Conservation (phyloP, 2,888 invertebrate species). For the Actias luna region DNA sequence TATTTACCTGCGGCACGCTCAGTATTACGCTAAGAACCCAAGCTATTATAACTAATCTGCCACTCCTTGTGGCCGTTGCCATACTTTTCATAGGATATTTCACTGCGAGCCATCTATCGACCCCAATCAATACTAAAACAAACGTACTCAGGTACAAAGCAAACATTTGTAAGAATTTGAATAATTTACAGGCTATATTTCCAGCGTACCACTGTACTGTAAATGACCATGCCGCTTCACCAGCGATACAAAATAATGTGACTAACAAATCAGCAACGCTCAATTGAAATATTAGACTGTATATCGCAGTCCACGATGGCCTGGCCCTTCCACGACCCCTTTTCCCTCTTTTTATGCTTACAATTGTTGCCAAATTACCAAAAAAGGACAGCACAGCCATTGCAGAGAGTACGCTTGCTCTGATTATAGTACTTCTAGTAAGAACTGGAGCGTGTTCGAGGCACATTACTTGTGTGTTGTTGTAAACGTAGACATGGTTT, state of each 20-base stretch:
- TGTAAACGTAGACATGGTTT: conserved; percentile 48
- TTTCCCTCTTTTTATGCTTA: conserved; percentile 86
- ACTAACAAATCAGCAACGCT: conserved; percentile 91
- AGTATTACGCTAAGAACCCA: conserved; percentile 88
- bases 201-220: conserved; percentile 92
- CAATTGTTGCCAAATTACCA: conserved; percentile 89
- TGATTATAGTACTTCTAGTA: conserved; percentile 83
- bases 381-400: conserved; percentile 88
- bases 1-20: conserved; percentile 90
- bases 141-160: conserved; percentile 92
- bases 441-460: conserved; percentile 86
- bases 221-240: conserved; percentile 91
- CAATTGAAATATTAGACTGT: conserved; percentile 90
- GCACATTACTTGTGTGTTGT: conserved; percentile 65
- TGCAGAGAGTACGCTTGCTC: conserved; percentile 84
- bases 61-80: conserved; percentile 85
- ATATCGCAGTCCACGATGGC: conserved; percentile 86
- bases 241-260: conserved; percentile 90
- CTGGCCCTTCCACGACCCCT: conserved; percentile 79
- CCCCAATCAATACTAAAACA: conserved; percentile 90
- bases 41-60: conserved; percentile 84
- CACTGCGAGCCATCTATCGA: conserved; percentile 91
- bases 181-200: conserved; percentile 88
- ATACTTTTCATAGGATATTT: conserved; percentile 89
- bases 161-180: conserved; percentile 92